Evolutionary conservation across 2,888 invertebrate species (phyloP).

Genomic region (Troides aeacus): DNA sequence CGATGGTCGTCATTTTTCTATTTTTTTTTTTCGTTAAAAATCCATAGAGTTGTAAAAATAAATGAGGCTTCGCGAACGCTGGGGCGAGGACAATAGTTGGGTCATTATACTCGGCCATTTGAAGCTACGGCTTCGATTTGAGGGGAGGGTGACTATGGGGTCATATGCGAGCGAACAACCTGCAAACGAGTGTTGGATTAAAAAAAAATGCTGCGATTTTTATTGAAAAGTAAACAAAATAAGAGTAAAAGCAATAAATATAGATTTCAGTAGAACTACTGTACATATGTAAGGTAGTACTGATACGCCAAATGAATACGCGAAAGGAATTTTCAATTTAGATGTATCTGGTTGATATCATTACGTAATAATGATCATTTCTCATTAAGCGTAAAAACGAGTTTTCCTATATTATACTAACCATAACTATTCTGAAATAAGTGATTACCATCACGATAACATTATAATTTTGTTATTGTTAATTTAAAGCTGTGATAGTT

Average conservation of each 20-base stretch:
- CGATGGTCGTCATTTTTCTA: slow-evolving; percentile 55
- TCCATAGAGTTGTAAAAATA: slow-evolving; percentile 71
- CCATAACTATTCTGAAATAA: too few relatives aligned
- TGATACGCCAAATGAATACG: neutral
- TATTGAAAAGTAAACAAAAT: slow-evolving; percentile 29
- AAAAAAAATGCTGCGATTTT: slow-evolving; percentile 48
- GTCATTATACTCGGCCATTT: slow-evolving; percentile 78
- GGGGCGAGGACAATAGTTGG: slow-evolving; percentile 76
- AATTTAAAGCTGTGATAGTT: too few relatives aligned
- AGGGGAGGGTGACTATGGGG: slow-evolving; percentile 38
- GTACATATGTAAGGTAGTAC: too few relatives aligned
- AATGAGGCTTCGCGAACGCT: slow-evolving; percentile 60
- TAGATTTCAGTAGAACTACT: too few relatives aligned
- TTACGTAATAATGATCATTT: too few relatives aligned
- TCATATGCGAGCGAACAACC: slow-evolving; percentile 59
- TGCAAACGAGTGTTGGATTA: slow-evolving; percentile 57
- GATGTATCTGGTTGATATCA: too few relatives aligned
- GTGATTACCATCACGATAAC: too few relatives aligned
- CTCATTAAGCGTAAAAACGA: too few relatives aligned
- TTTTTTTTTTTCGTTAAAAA: slow-evolving; percentile 61
- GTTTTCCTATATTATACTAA: too few relatives aligned
- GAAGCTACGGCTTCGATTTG: slow-evolving; percentile 57
- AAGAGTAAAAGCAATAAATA: too few relatives aligned
- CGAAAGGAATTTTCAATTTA: too few relatives aligned
- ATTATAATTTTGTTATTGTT: too few relatives aligned